Base-by-base conservation (phyloP, 2,888 invertebrate species). In the Epirrhoe alternata region DNA sequence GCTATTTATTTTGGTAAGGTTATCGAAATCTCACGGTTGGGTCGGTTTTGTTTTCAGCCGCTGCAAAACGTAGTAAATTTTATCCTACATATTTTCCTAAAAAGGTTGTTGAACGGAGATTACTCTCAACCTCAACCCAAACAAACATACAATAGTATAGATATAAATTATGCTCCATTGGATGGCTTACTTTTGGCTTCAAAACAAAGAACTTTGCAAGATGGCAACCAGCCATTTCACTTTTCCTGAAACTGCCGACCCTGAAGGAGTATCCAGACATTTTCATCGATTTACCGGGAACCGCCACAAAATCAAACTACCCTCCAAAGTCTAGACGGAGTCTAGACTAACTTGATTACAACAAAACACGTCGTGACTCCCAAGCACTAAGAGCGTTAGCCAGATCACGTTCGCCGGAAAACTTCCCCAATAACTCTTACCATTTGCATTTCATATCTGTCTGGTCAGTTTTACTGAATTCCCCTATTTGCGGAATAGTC, bases 261-360 rank as follows among this genome's bases (percentile, higher is more conserved):
- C 14, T 14, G 10, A 45, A 6, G 6, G 12, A 6, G 42, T 50
- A 30, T 61, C 71, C 69, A 77, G 79, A 81, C 77, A 59, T 56
- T 64, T 47, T 55, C 74, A 81, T 82, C 64, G 81, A 80, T 80
- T 73, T 66, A 51, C 69, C 68, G 66, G 65, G 64, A 65, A 66
- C 64, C 65, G 69, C 77, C 68, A 68, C 66, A 73, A 77, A 77
- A 77, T 74, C 69, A 60, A 69, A 61, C 70, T 58, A 71, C 69
- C 65, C 64, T 73, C 74, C 74, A 72, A 74, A 75, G 90, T 89
- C 90, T 91, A 91, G 91, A 90, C 91, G 66, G 7, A 71, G 90
- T 90, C 91, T 91, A 90, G 91, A 91, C 91, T 76, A 73, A 77
- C 74, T 83, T 80, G 79, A 83, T 83, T 83, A 77, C 72, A 77